A percentile compares a stretch with the other conserved stretches of the same genome.
These are phyloP conservation scores for Octomys mimax DNA, from an alignment of 2,797 vertebrate species.

Conservation along the genomic window DNA sequence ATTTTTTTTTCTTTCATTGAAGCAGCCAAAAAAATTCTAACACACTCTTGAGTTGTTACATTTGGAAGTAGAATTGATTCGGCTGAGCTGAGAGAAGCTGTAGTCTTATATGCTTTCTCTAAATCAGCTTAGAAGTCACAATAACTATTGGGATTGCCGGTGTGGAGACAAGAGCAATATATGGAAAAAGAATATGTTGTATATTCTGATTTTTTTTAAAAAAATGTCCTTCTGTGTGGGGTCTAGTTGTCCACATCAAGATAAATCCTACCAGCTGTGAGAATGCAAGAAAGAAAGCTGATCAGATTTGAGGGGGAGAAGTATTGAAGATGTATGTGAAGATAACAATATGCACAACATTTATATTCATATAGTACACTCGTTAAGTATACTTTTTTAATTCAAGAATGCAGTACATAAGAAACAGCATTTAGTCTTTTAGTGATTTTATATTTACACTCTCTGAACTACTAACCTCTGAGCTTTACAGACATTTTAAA, in stretches of 20 bases:
- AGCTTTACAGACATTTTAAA: slow-evolving; percentile 44
- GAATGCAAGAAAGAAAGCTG: neutral
- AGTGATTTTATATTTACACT: slow-evolving; percentile 22
- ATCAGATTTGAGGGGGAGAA: neutral
- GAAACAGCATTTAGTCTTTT: slow-evolving; percentile 36
- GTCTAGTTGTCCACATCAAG: neutral
- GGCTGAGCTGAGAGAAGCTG: neutral
- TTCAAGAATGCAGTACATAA: slow-evolving; percentile 14
- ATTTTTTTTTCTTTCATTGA: slow-evolving; percentile 15
- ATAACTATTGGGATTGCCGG: neutral
- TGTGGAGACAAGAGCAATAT: neutral
- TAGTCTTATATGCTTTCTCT: neutral
- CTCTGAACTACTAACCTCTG: slow-evolving; percentile 48
- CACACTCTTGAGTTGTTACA: neutral
- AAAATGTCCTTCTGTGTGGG: neutral
- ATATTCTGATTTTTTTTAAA: neutral
- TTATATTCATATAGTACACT: neutral
- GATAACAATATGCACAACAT: neutral
- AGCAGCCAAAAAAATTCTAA: slow-evolving; percentile 4
- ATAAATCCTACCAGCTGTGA: neutral
- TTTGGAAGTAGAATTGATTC: slow-evolving; percentile 5
- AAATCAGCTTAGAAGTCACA: neutral
- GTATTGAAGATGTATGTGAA: neutral
- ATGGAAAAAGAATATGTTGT: neutral
- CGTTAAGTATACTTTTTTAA: neutral